phyloP scores from a whole-genome alignment of 2,888 invertebrate species.

The Cerceris rybyensis region DNA sequence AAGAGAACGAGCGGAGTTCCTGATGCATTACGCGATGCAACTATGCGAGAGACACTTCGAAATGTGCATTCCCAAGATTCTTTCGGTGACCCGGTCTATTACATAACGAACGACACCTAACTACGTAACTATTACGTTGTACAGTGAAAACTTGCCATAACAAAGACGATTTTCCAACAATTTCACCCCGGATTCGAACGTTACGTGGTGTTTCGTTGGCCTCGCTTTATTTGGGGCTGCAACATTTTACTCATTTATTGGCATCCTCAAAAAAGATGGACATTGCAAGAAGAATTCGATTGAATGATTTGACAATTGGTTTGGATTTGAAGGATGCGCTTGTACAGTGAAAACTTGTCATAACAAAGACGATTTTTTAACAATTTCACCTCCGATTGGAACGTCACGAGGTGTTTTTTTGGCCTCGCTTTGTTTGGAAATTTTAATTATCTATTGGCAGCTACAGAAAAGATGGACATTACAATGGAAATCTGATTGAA shows the following conservation, averaged over 20 bases:
- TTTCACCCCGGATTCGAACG: slow-evolving; percentile 9
- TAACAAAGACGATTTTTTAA: slow-evolving; percentile 40
- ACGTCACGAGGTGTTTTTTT: not conserved
- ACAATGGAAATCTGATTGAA: too few species aligned
- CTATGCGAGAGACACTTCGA: slow-evolving; percentile 42
- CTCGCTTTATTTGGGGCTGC: not conserved
- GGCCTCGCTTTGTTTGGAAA: not conserved
- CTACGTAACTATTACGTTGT: slow-evolving; percentile 52
- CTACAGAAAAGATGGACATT: too few species aligned
- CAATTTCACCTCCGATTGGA: slow-evolving; percentile 9
- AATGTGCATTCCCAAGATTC: slow-evolving; percentile 61
- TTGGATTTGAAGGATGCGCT: too few species aligned
- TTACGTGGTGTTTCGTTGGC: not conserved
- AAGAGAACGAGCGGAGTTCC: slow-evolving; percentile 27
- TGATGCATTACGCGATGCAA: slow-evolving; percentile 40
- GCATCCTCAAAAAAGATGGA: too few species aligned
- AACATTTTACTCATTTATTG: not conserved
- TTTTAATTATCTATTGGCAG: not conserved
- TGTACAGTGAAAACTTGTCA: slow-evolving; percentile 41
- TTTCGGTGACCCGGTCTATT: slow-evolving; percentile 54
- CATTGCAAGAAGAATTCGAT: too few species aligned
- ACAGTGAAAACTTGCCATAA: slow-evolving; percentile 42
- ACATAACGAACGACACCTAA: slow-evolving; percentile 52
- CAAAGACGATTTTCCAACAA: slow-evolving; percentile 40
- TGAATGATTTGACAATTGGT: too few species aligned